Evolutionary conservation across 2,888 invertebrate genomes (phyloP), one percentile per base, ranked within the genome.

Genomic region (Cryptocheilus praepositus): DNA sequence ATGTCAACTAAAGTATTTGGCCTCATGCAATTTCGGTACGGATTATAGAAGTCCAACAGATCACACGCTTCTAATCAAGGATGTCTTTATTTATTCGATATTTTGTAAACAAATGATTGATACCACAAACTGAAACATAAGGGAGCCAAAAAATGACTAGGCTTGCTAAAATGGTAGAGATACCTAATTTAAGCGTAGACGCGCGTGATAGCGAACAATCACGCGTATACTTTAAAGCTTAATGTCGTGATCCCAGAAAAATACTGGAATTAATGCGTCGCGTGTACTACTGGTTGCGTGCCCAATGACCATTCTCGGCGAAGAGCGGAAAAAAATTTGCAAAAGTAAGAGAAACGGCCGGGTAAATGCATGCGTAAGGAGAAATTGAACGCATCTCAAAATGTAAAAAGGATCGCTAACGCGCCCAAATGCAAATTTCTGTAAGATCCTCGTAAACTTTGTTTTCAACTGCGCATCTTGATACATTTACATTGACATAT

Each of bases 231-330:
- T 77, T 75, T 77, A 77, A 75, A 75, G 73, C 70, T 79, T 79
- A 79, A 79, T 79, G 75, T 66, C 77, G 64, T 43, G 64, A 75
- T 62, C 49, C 21, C 54, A 71, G 79, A 79, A 79, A 77, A 77
- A 77, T 79, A 64, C 64, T 53, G 60, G 76, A 71, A 81, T 81
- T 79, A 81, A 81, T 81, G 79, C 79, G 81, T 81, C 79, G 81
- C 81, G 81, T 81, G 81, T 79, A 78, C 76, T 76, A 78, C 81
- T 68, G 81, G 74, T 81, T 76, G 81, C 81, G 79, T 81, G 81
- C 71, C 52, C 69, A 69, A 67, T 78, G 71, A 73, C 76, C 81
- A 78, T 81, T 79, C 65, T 55, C 54, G 71, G 71, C 73, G 13
- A 51, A 49, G 55, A 55, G 0, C 51, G 36, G 43, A 63, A 70